Percentiles rank a stretch among this genome's conserved stretches.
These are phyloP conservation scores for Araneus ventricosus DNA, from an alignment of 1,140 invertebrate genomes.

Conservation along the genomic window DNA sequence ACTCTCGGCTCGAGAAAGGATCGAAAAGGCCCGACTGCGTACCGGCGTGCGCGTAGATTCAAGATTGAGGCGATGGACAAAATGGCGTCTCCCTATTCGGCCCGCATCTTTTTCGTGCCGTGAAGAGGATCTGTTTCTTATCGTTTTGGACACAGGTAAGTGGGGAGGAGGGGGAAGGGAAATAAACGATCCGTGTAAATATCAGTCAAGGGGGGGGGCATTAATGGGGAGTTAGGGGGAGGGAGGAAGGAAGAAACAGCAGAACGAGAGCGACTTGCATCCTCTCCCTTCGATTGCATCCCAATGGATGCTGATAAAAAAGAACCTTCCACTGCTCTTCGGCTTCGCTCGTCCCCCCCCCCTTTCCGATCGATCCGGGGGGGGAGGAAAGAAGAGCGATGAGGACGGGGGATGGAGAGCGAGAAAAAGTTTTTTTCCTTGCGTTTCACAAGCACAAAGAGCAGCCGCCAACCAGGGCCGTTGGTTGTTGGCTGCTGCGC, in stretches of 20 bases:
- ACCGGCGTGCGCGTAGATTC: constrained; percentile 35
- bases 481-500: constrained; percentile 43
- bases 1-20: background rate
- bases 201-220: constrained; percentile 1
- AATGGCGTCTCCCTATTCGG: constrained; percentile 58
- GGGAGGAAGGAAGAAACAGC: background rate
- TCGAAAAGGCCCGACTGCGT: constrained; percentile 44
- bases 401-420: constrained; percentile 5
- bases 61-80: constrained; percentile 41
- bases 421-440: constrained; percentile 62
- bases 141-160: constrained; percentile 49
- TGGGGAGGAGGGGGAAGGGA: constrained; percentile 13
- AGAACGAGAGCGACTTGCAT: background rate
- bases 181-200: constrained; percentile 65
- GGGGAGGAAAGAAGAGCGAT: constrained; percentile 50
- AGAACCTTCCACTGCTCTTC: constrained; percentile 25
- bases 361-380: constrained; percentile 32
- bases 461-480: constrained; percentile 64
- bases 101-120: constrained; percentile 68
- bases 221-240: background rate
- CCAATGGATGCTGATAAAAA: constrained; percentile 6
- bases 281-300: constrained; percentile 22
- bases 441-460: constrained; percentile 49
- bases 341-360: background rate
- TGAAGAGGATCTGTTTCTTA: constrained; percentile 66